Base-by-base conservation (phyloP, 2,888 invertebrate species). In the Pammene fasciana region DNA sequence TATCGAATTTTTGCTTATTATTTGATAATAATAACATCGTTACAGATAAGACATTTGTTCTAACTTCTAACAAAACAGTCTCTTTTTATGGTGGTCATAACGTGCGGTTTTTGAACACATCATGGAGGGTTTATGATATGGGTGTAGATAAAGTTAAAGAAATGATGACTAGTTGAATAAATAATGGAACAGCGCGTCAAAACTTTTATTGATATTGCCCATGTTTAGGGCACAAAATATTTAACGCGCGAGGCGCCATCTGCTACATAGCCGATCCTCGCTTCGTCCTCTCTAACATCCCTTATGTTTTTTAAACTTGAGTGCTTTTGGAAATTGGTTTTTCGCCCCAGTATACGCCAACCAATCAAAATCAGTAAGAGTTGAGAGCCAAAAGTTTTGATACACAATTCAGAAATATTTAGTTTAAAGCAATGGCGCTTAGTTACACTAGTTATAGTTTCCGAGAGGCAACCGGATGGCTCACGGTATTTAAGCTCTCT, bases 151-250 rank as follows among this genome's bases (percentile, higher is more conserved):
- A 84, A 84, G 79, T 84, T 82, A 78, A 84, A 86, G 84, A 82
- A 86, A 86, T 81, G 79, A 81, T 81, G 79, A 82, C 81, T 82
- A 76, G 80, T 82, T 86, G 86, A 89, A 89, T 89, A 87, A 88
- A 86, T 87, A 87, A 88, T 86, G 84, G 78, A 78, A 79, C 75
- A 72, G 74, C 75, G 77, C 75, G 78, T 76, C 81, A 75, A 82
- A 88, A 88, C 84, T 88, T 88, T 86, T 84, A 82, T 84, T 82
- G 85, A 87, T 89, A 89, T 89, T 88, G 86, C 85, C 81, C 82
- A 84, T 86, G 85, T 88, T 88, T 85, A 78, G 76, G 75, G 80
- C 79, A 78, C 79, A 83, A 83, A 84, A 86, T 86, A 85, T 85
- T 52, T 83, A 85, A 80, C 79, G 82, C 74, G 16, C 13, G 10